A percentile compares a stretch with the other conserved stretches of the same genome.
phyloP scores from a whole-genome alignment of 2,888 invertebrate species.

The Physocephala rufipes region DNA sequence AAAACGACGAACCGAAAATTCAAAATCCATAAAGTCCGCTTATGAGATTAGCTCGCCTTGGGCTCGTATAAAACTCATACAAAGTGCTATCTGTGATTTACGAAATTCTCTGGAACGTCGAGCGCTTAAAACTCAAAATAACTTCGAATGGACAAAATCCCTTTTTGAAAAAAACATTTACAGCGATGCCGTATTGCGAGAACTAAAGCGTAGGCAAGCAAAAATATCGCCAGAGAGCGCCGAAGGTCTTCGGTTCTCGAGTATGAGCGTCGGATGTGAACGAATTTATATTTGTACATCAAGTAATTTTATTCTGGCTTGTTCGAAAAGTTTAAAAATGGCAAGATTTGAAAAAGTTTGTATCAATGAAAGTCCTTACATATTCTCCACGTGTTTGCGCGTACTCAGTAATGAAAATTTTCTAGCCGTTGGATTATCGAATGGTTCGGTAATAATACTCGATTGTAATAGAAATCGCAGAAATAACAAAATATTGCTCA shows the following conservation, averaged over 20 bases:
- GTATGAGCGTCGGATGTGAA: constrained; percentile 59
- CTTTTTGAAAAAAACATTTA: constrained; percentile 64
- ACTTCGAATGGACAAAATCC: constrained; percentile 61
- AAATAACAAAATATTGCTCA: constrained; percentile 27
- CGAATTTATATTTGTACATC: constrained; percentile 62
- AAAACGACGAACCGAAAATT: not conserved
- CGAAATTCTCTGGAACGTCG: constrained; percentile 55
- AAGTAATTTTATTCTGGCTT: constrained; percentile 61
- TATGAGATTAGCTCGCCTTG: constrained; percentile 61
- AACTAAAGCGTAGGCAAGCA: constrained; percentile 54
- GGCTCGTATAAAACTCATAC: constrained; percentile 62
- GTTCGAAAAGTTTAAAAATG: constrained; percentile 58
- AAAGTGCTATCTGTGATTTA: constrained; percentile 60
- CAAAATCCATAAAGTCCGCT: not conserved
- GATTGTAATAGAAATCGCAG: constrained; percentile 54
- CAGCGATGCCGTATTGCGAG: constrained; percentile 59
- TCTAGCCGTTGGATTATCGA: constrained; percentile 61
- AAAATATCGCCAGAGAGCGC: constrained; percentile 43
- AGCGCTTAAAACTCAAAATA: constrained; percentile 50
- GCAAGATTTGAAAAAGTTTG: constrained; percentile 58
- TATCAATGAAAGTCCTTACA: constrained; percentile 58
- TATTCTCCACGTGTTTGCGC: constrained; percentile 61
- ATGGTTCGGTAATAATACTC: constrained; percentile 62
- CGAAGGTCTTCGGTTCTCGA: constrained; percentile 60
- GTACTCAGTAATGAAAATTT: constrained; percentile 58